Conservation (phyloP, 2,888 invertebrate genomes). For the Bhutanitis thaidina region DNA sequence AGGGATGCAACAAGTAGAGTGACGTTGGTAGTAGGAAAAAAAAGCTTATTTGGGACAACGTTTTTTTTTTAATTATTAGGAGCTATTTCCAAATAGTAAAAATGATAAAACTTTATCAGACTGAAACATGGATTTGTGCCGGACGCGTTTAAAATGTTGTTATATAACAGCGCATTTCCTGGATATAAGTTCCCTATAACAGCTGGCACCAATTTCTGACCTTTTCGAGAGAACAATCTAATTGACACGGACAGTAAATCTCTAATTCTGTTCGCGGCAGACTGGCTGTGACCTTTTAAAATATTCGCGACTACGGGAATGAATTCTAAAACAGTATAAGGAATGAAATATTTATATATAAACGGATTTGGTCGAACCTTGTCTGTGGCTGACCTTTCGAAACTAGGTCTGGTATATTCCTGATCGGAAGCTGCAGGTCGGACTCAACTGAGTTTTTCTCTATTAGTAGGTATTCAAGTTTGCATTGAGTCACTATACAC, state of each 20-base stretch:
- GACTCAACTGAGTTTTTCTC: not conserved
- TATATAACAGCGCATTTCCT: too few species aligned
- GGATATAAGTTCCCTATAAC: too few species aligned
- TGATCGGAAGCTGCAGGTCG: conserved; percentile 6
- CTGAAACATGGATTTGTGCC: too few species aligned
- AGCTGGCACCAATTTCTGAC: not conserved
- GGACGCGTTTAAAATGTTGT: too few species aligned
- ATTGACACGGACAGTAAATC: conserved; percentile 11
- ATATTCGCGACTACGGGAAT: conserved; percentile 22
- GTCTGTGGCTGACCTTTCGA: conserved; percentile 24
- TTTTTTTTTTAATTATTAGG: too few species aligned
- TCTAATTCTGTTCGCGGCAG: conserved; percentile 22
- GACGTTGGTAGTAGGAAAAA: too few species aligned
- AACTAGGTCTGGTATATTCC: conserved; percentile 24
- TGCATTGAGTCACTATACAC: not conserved
- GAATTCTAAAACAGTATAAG: conserved; percentile 21
- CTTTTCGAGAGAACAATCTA: conserved; percentile 1
- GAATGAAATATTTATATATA: conserved; percentile 30
- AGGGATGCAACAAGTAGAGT: too few species aligned
- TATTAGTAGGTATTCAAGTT: not conserved
- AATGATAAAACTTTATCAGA: too few species aligned
- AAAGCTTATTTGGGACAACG: too few species aligned
- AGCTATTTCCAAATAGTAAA: too few species aligned
- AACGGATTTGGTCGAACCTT: conserved; percentile 24
- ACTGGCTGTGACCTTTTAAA: conserved; percentile 23